Evolutionary conservation across 2,113 vertebrate species (phyloP).

Genomic region (Dinomys branickii): DNA sequence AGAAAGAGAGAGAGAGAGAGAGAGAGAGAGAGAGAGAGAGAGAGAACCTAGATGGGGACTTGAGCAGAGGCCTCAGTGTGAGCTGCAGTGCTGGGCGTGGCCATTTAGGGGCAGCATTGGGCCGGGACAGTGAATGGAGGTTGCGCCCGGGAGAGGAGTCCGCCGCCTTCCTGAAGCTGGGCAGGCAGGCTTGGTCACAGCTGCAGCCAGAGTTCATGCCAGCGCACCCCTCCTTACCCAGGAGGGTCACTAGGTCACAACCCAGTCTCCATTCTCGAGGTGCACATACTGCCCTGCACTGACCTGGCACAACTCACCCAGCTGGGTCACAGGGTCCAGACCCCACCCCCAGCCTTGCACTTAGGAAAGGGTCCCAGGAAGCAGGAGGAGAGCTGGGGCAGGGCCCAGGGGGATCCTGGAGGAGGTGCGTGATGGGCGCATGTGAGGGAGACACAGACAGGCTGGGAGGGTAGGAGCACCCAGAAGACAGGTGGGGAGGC

Average conservation of each 20-base stretch:
- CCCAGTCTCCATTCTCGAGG: not conserved
- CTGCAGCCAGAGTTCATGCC: rapidly evolving
- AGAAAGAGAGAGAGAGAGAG: too few species aligned
- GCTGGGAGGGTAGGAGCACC: not conserved
- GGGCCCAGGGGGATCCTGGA: not conserved
- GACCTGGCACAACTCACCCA: not conserved
- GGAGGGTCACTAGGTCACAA: not conserved
- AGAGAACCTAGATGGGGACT: too few species aligned
- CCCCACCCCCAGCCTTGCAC: not conserved
- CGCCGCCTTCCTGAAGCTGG: not conserved
- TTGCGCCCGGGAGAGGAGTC: not conserved
- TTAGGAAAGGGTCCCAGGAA: not conserved
- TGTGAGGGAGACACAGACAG: not conserved
- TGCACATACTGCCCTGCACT: not conserved
- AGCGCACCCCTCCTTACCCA: not conserved
- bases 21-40: too few species aligned
- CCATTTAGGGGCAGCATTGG: constrained; percentile 43
- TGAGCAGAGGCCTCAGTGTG: rapidly evolving
- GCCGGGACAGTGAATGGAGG: not conserved
- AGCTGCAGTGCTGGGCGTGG: not conserved
- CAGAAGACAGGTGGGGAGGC: rapidly evolving
- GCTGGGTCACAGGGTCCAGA: not conserved
- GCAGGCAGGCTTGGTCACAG: not conserved
- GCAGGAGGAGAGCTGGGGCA: not conserved
- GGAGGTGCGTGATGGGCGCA: rapidly evolving